phyloP scores from a whole-genome alignment of 2,888 invertebrate genomes.

The Neoitamus cyanurus region DNA sequence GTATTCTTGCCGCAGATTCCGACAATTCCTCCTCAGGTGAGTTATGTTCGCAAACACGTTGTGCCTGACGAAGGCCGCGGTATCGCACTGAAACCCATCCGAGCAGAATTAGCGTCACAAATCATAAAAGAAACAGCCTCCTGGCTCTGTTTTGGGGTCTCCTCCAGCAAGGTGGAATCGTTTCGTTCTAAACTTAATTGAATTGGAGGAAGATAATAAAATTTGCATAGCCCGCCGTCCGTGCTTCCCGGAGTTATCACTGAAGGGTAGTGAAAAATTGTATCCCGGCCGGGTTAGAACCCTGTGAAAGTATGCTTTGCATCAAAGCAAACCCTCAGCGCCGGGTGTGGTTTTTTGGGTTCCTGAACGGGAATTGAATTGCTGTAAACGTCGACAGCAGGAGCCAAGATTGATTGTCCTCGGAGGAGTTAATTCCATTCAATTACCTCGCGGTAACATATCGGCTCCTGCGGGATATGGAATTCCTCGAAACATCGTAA shows the following conservation, averaged over 20 bases:
- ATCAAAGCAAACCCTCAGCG: not conserved
- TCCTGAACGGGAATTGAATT: not conserved
- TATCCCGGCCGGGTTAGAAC: constrained; percentile 3
- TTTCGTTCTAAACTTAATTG: constrained; percentile 38
- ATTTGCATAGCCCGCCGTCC: constrained; percentile 23
- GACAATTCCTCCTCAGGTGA: constrained; percentile 23
- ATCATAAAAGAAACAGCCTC: constrained; percentile 27
- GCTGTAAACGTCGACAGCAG: constrained; percentile 2
- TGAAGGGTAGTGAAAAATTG: constrained; percentile 42
- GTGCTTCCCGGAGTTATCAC: not conserved
- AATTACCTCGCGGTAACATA: constrained; percentile 28
- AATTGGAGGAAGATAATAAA: constrained; percentile 41
- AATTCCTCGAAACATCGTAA: not conserved
- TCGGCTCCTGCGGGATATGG: not conserved
- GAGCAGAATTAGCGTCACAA: constrained; percentile 32
- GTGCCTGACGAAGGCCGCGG: not conserved
- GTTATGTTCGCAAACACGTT: not conserved
- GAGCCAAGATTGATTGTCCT: constrained; percentile 39
- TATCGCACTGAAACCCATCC: constrained; percentile 7
- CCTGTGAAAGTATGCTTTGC: not conserved
- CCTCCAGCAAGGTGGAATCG: not conserved
- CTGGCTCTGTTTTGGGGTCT: not conserved
- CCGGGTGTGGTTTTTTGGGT: not conserved
- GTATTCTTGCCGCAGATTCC: constrained; percentile 9
- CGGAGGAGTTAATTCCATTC: constrained; percentile 43